Evolutionary conservation across 64 coral and sea anemone species (phyloP).

Genomic region (Montipora capricornis): DNA sequence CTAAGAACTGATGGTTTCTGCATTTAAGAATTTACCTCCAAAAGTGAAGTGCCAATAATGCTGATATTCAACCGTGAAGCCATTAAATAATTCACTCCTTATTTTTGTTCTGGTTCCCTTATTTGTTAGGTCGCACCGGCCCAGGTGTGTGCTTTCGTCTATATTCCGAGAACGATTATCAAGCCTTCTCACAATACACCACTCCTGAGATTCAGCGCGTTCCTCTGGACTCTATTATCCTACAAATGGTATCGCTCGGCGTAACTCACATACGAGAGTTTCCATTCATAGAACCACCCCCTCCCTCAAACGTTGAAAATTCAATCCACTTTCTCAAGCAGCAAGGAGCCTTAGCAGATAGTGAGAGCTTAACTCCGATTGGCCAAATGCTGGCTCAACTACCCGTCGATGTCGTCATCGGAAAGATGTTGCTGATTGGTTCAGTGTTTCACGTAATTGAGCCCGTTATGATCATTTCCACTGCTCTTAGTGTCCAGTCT

Average conservation of each 20-base stretch:
- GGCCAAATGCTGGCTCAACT: constrained; percentile 88
- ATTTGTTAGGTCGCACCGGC: constrained; percentile 88
- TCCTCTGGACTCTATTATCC: constrained; percentile 89
- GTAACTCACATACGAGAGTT: constrained; percentile 86
- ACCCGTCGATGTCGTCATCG: constrained; percentile 98
- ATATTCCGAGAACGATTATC: constrained; percentile 92
- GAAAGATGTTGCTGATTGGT: constrained; percentile 98
- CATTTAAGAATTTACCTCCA: too few species aligned
- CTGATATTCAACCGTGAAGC: too few species aligned
- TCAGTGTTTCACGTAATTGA: constrained; percentile 97
- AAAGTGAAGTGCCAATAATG: too few species aligned
- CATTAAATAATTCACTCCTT: too few species aligned
- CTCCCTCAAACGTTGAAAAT: constrained; percentile 91
- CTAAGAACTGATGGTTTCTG: too few species aligned
- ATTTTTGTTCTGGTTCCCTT: not conserved
- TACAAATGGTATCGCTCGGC: constrained; percentile 96
- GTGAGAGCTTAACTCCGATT: constrained; percentile 59
- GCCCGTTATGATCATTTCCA: constrained; percentile 91
- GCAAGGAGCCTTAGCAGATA: constrained; percentile 80
- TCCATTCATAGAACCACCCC: constrained; percentile 94
- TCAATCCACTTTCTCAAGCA: constrained; percentile 89
- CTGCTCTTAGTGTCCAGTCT: constrained; percentile 98
- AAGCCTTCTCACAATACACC: constrained; percentile 95
- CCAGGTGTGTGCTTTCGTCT: constrained; percentile 98
- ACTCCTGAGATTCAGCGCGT: constrained; percentile 96